phyloP scores from a whole-genome alignment of 2,888 invertebrate species.

The Crematogaster levior region DNA sequence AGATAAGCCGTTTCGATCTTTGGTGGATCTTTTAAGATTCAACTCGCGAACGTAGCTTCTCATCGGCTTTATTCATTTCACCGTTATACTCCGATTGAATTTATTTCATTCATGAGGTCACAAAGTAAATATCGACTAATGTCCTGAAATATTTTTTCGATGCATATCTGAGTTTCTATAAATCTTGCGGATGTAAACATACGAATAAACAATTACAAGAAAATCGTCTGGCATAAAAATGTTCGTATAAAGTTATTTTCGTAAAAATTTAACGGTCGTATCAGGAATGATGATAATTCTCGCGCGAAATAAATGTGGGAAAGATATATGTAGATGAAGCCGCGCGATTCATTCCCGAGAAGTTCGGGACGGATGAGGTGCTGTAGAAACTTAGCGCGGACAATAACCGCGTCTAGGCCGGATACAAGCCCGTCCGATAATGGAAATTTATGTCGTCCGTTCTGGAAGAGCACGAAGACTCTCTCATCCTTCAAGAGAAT shows the following conservation, averaged over 20 bases:
- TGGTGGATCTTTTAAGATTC: slow-evolving; percentile 53
- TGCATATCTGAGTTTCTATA: neutral
- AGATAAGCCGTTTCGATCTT: slow-evolving; percentile 4
- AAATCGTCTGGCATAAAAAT: neutral
- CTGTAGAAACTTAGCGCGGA: slow-evolving; percentile 40
- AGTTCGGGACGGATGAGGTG: neutral
- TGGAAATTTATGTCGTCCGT: slow-evolving; percentile 76
- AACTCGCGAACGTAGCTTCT: slow-evolving; percentile 19
- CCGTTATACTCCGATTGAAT: neutral
- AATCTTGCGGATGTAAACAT: neutral
- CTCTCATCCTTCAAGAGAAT: slow-evolving; percentile 33
- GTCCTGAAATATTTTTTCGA: neutral
- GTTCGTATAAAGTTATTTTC: neutral
- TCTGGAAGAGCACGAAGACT: slow-evolving; percentile 15
- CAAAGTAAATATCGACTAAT: neutral
- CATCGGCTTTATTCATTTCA: slow-evolving; percentile 40
- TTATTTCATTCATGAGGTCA: neutral
- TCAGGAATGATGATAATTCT: slow-evolving; percentile 17
- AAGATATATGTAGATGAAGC: slow-evolving; percentile 5
- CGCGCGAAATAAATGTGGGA: slow-evolving; percentile 21
- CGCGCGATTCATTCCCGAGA: slow-evolving; percentile 24
- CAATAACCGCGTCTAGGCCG: slow-evolving; percentile 75
- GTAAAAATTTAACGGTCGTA: neutral
- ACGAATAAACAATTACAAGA: neutral
- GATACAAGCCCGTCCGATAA: slow-evolving; percentile 73